Conservation (phyloP, 2,113 vertebrate genomes). For the Rhipidura dahli region DNA sequence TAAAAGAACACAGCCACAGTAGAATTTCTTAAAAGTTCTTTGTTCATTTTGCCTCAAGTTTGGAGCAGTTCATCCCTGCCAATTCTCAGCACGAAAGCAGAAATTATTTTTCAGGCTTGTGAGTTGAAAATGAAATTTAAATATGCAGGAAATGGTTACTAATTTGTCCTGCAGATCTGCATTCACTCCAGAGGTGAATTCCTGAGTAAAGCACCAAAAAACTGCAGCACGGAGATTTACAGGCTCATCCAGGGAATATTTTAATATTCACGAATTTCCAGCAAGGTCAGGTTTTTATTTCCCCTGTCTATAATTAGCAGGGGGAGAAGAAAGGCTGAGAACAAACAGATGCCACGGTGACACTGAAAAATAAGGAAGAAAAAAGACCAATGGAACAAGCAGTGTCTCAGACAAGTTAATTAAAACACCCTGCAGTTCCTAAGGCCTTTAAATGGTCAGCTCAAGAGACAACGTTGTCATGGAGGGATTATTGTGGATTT, state of each 20-base stretch:
- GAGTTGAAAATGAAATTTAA: not conserved
- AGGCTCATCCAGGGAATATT: not conserved
- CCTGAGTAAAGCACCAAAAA: not conserved
- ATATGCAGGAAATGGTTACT: not conserved
- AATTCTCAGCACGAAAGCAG: not conserved
- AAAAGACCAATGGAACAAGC: not conserved
- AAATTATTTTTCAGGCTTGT: not conserved
- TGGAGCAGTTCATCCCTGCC: not conserved
- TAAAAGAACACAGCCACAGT: not conserved
- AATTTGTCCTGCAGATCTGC: not conserved
- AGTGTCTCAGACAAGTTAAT: not conserved
- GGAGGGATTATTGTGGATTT: not conserved
- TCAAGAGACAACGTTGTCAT: not conserved
- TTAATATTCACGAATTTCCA: conserved; percentile 17
- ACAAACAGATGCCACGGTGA: not conserved
- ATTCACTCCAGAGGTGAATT: not conserved
- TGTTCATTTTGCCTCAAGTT: not conserved
- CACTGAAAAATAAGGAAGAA: not conserved
- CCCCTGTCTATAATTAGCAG: not conserved
- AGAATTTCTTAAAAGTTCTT: not conserved
- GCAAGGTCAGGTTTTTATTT: not conserved
- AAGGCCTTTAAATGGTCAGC: not conserved
- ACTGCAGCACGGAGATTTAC: not conserved
- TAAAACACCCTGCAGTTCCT: not conserved
- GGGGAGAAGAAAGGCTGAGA: not conserved